Percentiles rank a stretch among this genome's conserved stretches.
Evolutionary conservation across 2,113 vertebrate species (phyloP).

Genomic region (Sapajus apella): DNA sequence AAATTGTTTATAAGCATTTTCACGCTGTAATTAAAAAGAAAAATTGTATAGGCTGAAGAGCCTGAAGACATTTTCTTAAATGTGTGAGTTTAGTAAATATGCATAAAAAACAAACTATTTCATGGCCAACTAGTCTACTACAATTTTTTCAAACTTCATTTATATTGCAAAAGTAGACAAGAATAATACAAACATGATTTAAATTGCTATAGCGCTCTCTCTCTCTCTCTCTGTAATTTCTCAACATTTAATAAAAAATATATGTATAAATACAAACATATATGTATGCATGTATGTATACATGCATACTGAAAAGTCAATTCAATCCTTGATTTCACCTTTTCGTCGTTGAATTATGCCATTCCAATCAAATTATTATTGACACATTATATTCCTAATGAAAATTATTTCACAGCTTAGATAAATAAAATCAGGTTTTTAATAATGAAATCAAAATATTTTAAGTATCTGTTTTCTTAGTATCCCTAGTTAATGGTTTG

Average conservation of each 20-base stretch:
- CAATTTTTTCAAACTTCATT: neutral
- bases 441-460: neutral
- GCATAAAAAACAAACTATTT: slow-evolving; percentile 7
- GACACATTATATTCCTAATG: neutral
- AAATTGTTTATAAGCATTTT: slow-evolving; percentile 26
- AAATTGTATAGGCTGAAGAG: neutral
- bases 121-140: neutral
- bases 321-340: neutral
- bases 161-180: slow-evolving; percentile 2
- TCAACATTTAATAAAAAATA: slow-evolving; percentile 8
- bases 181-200: neutral
- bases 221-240: neutral
- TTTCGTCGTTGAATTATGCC: neutral
- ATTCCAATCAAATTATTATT: neutral
- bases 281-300: neutral
- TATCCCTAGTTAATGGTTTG: neutral
- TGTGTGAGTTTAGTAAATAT: slow-evolving; percentile 22
- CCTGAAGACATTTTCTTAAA: slow-evolving; percentile 29
- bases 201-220: neutral
- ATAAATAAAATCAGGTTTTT: neutral
- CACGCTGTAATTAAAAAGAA: slow-evolving; percentile 41
- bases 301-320: neutral
- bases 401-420: neutral
- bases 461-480: neutral
- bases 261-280: neutral